Base-by-base conservation (phyloP, 2,797 vertebrate species). In the Cossypha niveicapilla region DNA sequence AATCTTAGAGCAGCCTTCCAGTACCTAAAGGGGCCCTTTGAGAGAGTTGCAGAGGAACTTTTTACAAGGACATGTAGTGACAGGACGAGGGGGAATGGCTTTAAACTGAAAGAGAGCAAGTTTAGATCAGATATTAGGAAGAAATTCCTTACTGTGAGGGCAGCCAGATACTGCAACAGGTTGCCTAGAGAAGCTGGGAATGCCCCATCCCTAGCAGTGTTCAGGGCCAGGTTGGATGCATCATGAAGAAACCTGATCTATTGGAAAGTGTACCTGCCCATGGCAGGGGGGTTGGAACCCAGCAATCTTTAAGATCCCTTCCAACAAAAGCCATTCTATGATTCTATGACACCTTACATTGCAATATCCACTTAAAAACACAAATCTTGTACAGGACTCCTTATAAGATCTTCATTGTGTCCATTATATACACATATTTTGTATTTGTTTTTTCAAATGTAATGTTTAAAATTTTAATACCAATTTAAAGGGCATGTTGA, bases 21-120 rank as follows among this genome's bases (percentile, higher is more conserved):
- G 48, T 21, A 30, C 42, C 13, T 32, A 35, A 67, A 68, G 35
- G 2, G 4, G 5, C 4, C 11, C 18, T 62, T 37, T 0, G 1
- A 10, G 11, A 68, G n/a, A 68, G 48, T 23, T 48, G 35, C 4
- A 75, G 27, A 62, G 16, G 11, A 51, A 32, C 27, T 54, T 75
- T 56, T 56, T 28, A 37, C 27, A 42, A 18, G 27, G 16, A 9
- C 13, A 8, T 42, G 16, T 32, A 50, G 19, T 25, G 23, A 32
- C 24, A 68, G 28, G 11, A 34, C 4, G 22, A 44, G 14, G 7
- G 7, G 5, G 2, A 62, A 75, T 18, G 32, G 17, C 21, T 57
- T 70, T 34, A 70, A 50, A 70, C 8, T 39, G 32, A 68, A 45
- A 44, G 22, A 32, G 7, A 22, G 10, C 4, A 68, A 16, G 14